A percentile compares a stretch with the other conserved stretches of the same genome.
phyloP scores from a whole-genome alignment of 2,113 vertebrate species.

The Zapus hudsonius region DNA sequence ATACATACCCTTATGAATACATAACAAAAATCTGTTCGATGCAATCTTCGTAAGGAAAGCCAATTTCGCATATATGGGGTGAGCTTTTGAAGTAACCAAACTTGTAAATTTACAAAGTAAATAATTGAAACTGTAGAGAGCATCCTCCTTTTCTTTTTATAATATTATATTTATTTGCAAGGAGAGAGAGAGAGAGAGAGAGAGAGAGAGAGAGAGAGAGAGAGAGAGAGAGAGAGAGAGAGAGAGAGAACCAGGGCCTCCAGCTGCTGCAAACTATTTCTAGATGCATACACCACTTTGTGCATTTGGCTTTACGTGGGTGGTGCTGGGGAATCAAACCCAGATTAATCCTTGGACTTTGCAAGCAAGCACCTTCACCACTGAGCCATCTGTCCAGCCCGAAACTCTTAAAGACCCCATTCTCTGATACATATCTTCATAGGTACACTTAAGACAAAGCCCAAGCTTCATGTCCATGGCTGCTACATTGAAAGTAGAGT shows the following conservation, averaged over 20 bases:
- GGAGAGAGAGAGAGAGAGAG: no score
- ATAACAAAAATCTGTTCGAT: background rate
- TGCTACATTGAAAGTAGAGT: background rate
- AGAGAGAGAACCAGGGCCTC: no score
- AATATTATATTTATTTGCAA: no score
- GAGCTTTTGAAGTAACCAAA: slow-evolving; percentile 14
- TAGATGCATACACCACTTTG: no score
- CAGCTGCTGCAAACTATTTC: no score
- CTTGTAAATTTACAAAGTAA: slow-evolving; percentile 15
- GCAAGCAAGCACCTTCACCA: no score
- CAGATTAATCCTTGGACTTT: no score
- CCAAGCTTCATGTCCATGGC: background rate
- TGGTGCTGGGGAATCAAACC: no score
- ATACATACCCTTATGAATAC: background rate
- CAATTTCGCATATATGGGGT: background rate
- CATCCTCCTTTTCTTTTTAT: slow-evolving; percentile 18
- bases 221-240: no score
- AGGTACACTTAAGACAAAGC: slow-evolving; percentile 18
- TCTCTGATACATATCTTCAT: background rate
- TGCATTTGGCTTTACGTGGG: no score
- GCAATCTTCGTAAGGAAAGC: background rate
- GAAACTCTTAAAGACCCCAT: background rate
- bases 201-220: no score
- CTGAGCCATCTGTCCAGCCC: no score
- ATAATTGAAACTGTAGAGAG: background rate